These are phyloP conservation scores for Crenichthys baileyi DNA, from an alignment of 2,797 vertebrate genomes.

Conservation along the genomic window DNA sequence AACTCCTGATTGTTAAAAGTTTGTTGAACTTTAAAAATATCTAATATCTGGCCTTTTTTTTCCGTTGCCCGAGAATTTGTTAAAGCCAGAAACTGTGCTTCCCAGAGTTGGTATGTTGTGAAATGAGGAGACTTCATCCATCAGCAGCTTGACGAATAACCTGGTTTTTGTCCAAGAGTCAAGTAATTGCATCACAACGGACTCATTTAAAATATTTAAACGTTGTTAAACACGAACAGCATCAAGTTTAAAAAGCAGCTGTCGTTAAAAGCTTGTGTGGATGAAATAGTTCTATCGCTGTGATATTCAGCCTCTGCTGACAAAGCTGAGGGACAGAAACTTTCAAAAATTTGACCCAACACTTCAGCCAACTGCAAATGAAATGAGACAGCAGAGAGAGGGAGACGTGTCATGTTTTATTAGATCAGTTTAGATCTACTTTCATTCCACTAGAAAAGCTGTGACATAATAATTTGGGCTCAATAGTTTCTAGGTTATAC, in stretches of 20 bases:
- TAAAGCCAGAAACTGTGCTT: slow-evolving; percentile 21
- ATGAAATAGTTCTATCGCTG: slow-evolving; percentile 59
- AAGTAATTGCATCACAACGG: slow-evolving; percentile 78
- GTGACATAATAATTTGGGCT: not conserved
- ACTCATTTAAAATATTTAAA: slow-evolving; percentile 85
- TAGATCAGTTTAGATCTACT: slow-evolving; percentile 10
- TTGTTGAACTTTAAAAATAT: slow-evolving; percentile 12
- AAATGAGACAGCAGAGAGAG: slow-evolving; percentile 16
- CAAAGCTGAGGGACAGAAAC: slow-evolving; percentile 37
- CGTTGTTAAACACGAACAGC: slow-evolving; percentile 69
- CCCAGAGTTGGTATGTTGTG: slow-evolving; percentile 11
- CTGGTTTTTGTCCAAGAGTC: slow-evolving; percentile 78
- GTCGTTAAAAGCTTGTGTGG: slow-evolving; percentile 44
- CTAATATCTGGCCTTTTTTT: not conserved
- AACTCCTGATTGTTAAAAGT: slow-evolving; percentile 33
- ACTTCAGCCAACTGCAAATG: slow-evolving; percentile 38
- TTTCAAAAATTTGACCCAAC: slow-evolving; percentile 41
- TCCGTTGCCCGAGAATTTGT: slow-evolving; percentile 4
- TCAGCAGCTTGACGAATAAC: slow-evolving; percentile 67
- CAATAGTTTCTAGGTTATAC: too few relatives aligned
- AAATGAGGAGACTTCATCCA: slow-evolving; percentile 27
- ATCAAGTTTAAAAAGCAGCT: slow-evolving; percentile 77
- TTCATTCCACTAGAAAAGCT: not conserved
- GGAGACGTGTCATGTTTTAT: slow-evolving; percentile 16
- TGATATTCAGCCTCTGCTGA: slow-evolving; percentile 46